Evolutionary conservation across 1,140 invertebrate species (phyloP), one percentile per base, ranked within the genome.

Genomic region (Lucilia cuprina): DNA sequence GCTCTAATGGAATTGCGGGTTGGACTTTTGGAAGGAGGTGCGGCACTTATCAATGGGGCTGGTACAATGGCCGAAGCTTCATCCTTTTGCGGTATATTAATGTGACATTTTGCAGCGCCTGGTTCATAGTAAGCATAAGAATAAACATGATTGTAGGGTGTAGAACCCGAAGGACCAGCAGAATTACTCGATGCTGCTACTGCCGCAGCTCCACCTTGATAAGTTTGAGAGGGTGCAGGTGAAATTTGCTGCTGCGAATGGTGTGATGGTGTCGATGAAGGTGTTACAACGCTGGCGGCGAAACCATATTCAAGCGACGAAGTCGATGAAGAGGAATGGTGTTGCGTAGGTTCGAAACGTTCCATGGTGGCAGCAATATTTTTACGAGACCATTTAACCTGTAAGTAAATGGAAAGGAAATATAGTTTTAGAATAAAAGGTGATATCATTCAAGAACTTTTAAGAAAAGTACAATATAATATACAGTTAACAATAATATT

Each of bases 41-140:
- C 17, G 5, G 41, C 77, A 12, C n/a, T 35, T 5, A 49, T n/a
- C n/a, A 77, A 30, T 85, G 88, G 74, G 34, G 60, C 75, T 82
- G 75, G 55, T 21, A 35, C 74, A 41, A 83, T 83, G 5, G 84
- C 34, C 7, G 77, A 21, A 41, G 77, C 47, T 21, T 70, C 89
- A 88, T 86, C 92, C 86, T 92, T 87, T 82, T 92, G 92, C 21
- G 93, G 93, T 85, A 94, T 92, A 88, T 94, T 94, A 82, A 94
- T 93, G 85, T 92, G 92, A 82, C 91, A 91, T 19, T 92, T 92
- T 84, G 92, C 90, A 0, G 92, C 92, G 0, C 93, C 93, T 0
- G 94, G 93, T 84, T 96, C 95, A 89, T 96, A 96, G 88, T 96
- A 96, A 14, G 95, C 95, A 90, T 96, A 96, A 14, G 95, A 95